Conservation (phyloP, 2,797 vertebrate genomes). For the Hemitrygon akajei region DNA sequence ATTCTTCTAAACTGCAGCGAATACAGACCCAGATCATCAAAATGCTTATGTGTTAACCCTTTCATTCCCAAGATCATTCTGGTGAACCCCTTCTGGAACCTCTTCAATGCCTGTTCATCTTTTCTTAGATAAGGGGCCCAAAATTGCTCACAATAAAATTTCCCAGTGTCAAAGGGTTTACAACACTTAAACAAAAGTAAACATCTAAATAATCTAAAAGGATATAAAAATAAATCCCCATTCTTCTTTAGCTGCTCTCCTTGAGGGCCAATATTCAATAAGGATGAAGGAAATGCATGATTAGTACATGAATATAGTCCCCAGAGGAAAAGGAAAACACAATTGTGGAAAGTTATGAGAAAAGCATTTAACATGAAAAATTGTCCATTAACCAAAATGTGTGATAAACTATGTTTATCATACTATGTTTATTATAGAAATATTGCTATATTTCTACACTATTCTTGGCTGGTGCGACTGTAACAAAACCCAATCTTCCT, state of each 20-base stretch:
- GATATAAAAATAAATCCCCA: not conserved
- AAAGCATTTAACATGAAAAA: not conserved
- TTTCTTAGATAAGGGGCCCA: no score
- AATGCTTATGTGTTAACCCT: no score
- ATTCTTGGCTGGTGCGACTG: no score
- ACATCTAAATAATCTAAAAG: not conserved
- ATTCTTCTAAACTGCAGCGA: no score
- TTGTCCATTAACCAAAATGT: not conserved
- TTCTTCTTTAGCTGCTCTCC: not conserved
- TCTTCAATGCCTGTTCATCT: no score
- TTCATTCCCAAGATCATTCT: no score
- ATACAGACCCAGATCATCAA: no score
- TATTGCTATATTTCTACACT: no score
- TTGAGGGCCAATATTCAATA: not conserved
- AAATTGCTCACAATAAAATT: no score
- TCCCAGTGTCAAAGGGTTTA: not conserved
- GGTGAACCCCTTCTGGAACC: no score
- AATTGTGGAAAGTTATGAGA: not conserved
- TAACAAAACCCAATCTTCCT: no score
- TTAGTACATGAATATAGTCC: not conserved
- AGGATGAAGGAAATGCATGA: not conserved
- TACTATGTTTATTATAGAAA: no score
- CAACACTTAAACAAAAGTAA: not conserved
- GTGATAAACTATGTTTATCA: not conserved
- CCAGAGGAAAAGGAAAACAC: constrained; percentile 12